phyloP scores from a whole-genome alignment of 2,888 invertebrate genomes.

The Callosobruchus maculatus region DNA sequence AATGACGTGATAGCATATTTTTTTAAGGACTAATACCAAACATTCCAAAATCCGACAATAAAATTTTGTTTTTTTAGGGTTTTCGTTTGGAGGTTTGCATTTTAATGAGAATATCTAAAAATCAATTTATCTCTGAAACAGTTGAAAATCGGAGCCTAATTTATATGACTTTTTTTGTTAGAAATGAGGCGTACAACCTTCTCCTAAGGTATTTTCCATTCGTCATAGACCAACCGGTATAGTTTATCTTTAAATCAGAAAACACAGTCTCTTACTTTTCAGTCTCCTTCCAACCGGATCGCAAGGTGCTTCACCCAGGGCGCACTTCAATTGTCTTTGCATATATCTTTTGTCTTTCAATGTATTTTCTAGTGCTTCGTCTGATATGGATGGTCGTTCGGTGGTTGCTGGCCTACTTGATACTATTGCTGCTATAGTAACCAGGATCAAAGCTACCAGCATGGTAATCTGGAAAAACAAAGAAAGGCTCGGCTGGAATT shows the following conservation, averaged over 20 bases:
- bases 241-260: background rate
- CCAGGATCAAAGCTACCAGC: background rate
- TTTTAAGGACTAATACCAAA: too few relatives aligned
- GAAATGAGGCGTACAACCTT: too few relatives aligned
- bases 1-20: too few relatives aligned
- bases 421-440: background rate
- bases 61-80: too few relatives aligned
- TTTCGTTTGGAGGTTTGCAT: too few relatives aligned
- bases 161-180: too few relatives aligned
- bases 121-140: too few relatives aligned
- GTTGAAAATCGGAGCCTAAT: too few relatives aligned
- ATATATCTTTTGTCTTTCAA: constrained; percentile 68
- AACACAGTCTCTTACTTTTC: constrained; percentile 57
- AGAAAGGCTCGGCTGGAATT: background rate
- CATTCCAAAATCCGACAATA: too few relatives aligned
- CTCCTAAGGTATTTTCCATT: too few relatives aligned
- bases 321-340: constrained; percentile 69
- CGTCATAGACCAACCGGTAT: too few relatives aligned
- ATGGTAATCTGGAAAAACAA: background rate
- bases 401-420: constrained; percentile 6
- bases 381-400: constrained; percentile 54
- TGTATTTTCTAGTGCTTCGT: constrained; percentile 64
- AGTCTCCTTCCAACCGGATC: constrained; percentile 70
- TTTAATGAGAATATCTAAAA: too few relatives aligned
- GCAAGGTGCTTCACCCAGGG: constrained; percentile 69